Evolutionary conservation across 2,888 invertebrate genomes (phyloP), one percentile per base, ranked within the genome.

Genomic region (Anaspis maculata): DNA sequence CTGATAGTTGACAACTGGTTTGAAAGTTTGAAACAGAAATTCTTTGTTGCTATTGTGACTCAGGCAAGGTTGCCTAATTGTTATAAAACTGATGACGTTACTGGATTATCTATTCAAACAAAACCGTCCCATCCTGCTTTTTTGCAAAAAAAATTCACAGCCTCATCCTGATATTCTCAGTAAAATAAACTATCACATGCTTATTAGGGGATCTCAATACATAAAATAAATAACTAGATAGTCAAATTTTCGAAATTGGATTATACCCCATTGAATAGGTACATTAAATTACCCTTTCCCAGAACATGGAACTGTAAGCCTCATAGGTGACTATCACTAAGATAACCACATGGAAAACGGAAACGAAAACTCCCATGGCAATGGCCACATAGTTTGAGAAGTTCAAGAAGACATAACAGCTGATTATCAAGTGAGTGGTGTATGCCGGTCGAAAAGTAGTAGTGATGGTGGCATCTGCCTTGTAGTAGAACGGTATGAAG

Each of bases 341-440:
- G 34, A 70, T 66, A 15, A 73, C 55, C 27, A 87, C 64, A 54
- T 90, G 83, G 21, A 76, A 70, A 1, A 73, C 42, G 25, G 84
- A 81, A 9, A 84, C 77, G 0, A 80, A 61, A 2, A 75, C 43
- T 0, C 88, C 90, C 30, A 88, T 67, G 13, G 81, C 53, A 14
- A 83, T 71, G 0, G 83, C 80, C 41, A 83, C 69, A 56, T 83
- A 80, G 54, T 81, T 77, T 13, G 82, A 76, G 53, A 90, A 72
- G 1, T 89, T 88, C 45, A 91, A 70, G 62, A 91, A 89, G 44
- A 89, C 79, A 61, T 90, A 89, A 41, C 83, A 79, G 1, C 84
- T 79, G 30, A 91, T 72, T 2, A 90, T 69, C 1, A 83, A 74
- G 60, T 82, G 77, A 0, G 79, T 77, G 2, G 78, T 72, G 54